Percentiles rank a stretch among this genome's conserved stretches.
Evolutionary conservation across 2,113 vertebrate species (phyloP).

Genomic region (Platichthys stellatus): DNA sequence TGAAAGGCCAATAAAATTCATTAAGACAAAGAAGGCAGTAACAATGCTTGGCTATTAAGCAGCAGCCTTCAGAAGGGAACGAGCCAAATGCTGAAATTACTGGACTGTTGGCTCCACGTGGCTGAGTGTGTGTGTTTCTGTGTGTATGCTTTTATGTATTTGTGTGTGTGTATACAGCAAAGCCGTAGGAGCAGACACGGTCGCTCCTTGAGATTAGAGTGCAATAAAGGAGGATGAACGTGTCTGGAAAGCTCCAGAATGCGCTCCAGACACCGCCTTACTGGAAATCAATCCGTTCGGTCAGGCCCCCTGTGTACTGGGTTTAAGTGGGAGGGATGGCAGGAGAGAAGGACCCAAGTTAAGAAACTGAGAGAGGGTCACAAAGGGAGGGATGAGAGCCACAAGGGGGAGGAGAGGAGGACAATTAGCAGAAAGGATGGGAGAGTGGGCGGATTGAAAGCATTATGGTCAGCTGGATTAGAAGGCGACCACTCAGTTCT

Average conservation of each 20-base stretch:
- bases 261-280: slow-evolving; percentile 67
- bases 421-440: slow-evolving; percentile 32
- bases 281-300: slow-evolving; percentile 77
- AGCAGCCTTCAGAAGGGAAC: slow-evolving; percentile 46
- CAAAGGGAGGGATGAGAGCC: neutral
- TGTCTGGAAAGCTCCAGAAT: slow-evolving; percentile 67
- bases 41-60: slow-evolving; percentile 53
- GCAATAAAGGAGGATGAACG: slow-evolving; percentile 80
- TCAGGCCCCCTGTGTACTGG: slow-evolving; percentile 65
- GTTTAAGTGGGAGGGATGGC: slow-evolving; percentile 75
- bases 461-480: slow-evolving; percentile 47
- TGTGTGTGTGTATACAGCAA: slow-evolving; percentile 36
- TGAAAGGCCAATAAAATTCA: slow-evolving; percentile 58
- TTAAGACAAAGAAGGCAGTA: slow-evolving; percentile 63
- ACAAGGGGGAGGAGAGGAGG: neutral
- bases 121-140: slow-evolving; percentile 22
- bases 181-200: slow-evolving; percentile 57
- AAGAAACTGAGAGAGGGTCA: slow-evolving; percentile 36
- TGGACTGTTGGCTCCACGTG: slow-evolving; percentile 28
- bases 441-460: slow-evolving; percentile 57
- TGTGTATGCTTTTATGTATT: slow-evolving; percentile 41
- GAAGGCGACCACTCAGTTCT: slow-evolving; percentile 19
- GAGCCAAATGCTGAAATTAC: slow-evolving; percentile 40
- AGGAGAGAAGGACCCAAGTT: slow-evolving; percentile 53
- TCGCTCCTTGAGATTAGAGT: slow-evolving; percentile 71